phyloP scores from a whole-genome alignment of 1,140 invertebrate genomes.

The Ectropis grisescens region DNA sequence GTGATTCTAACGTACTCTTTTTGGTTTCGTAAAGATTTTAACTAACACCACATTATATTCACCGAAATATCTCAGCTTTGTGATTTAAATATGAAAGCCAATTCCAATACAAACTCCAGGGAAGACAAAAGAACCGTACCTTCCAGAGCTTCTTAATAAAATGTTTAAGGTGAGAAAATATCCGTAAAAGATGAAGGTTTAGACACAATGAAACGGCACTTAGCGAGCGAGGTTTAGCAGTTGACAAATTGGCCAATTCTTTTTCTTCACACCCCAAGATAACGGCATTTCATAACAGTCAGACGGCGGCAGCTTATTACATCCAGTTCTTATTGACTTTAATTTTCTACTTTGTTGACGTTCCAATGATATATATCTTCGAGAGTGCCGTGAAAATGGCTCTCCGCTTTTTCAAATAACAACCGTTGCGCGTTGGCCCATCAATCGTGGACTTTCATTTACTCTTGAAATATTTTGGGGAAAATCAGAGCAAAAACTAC shows the following conservation, averaged over 20 bases:
- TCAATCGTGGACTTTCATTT: constrained; percentile 64
- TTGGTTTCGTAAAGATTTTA: too few relatives aligned
- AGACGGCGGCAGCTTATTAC: constrained; percentile 33
- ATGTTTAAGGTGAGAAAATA: constrained; percentile 13
- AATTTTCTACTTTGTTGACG: constrained; percentile 63
- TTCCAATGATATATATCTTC: constrained; percentile 60
- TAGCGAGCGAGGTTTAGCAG: constrained; percentile 26
- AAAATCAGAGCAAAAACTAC: constrained; percentile 60
- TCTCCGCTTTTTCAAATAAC: constrained; percentile 66
- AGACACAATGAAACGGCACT: constrained; percentile 42
- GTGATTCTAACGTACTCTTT: too few relatives aligned
- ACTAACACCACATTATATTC: too few relatives aligned
- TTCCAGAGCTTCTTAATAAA: constrained; percentile 24
- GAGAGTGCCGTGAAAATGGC: constrained; percentile 49
- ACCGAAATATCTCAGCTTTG: too few relatives aligned
- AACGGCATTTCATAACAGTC: constrained; percentile 34
- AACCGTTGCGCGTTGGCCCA: constrained; percentile 36
- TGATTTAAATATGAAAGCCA: too few relatives aligned
- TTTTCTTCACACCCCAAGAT: constrained; percentile 19
- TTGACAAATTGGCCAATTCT: constrained; percentile 56
- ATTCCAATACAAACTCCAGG: too few relatives aligned
- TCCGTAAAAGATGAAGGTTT: constrained; percentile 20
- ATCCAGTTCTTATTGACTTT: constrained; percentile 50
- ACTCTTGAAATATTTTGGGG: constrained; percentile 34
- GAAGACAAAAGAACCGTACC: too few relatives aligned